These are phyloP conservation scores for Bicyclus anynana DNA, from an alignment of 1,140 invertebrate genomes.

Conservation along the genomic window DNA sequence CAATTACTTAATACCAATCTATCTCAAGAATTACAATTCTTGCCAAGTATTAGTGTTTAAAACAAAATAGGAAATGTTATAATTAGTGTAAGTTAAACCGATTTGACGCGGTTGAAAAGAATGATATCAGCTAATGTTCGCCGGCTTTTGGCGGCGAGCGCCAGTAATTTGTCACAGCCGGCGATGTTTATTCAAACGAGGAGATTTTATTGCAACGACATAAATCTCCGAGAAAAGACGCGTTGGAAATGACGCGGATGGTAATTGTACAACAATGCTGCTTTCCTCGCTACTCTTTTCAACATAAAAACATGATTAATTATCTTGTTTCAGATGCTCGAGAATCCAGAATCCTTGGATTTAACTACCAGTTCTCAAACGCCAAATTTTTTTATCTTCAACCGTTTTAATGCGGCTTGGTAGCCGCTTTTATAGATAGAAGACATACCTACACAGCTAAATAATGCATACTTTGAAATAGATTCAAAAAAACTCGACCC, in stretches of 20 bases:
- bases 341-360: not conserved
- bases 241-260: slow-evolving; percentile 47
- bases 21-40: not conserved
- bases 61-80: not conserved
- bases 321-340: slow-evolving; percentile 5
- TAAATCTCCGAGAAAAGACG: slow-evolving; percentile 56
- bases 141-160: slow-evolving; percentile 52
- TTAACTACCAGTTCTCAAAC: no score
- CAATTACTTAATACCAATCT: not conserved
- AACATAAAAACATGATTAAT: slow-evolving; percentile 25
- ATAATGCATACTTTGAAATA: no score
- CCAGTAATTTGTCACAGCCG: slow-evolving; percentile 63
- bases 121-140: slow-evolving; percentile 61
- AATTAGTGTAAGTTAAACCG: slow-evolving; percentile 26
- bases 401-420: no score
- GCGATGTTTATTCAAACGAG: slow-evolving; percentile 72
- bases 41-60: not conserved
- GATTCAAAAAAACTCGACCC: no score
- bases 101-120: slow-evolving; percentile 52
- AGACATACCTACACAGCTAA: no score
- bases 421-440: no score
- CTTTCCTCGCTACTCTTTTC: slow-evolving; percentile 30
- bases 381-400: no score
- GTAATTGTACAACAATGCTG: slow-evolving; percentile 50
- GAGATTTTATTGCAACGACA: slow-evolving; percentile 38